Percentiles rank a stretch among this genome's conserved stretches.
Evolutionary conservation across 92 coral and sea anemone genomes (phyloP).

Genomic region (Pocillopora grandis): DNA sequence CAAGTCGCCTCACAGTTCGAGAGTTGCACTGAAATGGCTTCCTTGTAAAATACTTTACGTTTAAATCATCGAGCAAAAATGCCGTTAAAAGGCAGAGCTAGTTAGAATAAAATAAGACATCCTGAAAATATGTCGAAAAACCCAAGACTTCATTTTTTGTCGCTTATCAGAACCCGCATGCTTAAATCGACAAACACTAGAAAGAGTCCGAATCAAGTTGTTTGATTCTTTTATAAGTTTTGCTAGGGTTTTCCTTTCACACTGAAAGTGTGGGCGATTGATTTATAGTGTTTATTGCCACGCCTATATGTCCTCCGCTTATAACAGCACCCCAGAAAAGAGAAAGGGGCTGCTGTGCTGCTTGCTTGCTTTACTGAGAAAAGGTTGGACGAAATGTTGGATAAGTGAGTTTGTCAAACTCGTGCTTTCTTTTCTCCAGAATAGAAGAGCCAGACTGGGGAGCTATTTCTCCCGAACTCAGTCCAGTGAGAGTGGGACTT

Average conservation of each 20-base stretch:
- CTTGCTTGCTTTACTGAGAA: conserved; percentile 9
- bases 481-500: neutral
- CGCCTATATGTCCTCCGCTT: neutral
- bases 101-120: too few relatives aligned
- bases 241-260: neutral
- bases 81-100: too few relatives aligned
- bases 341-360: conserved; percentile 13
- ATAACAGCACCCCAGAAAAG: neutral
- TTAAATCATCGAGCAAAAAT: too few relatives aligned
- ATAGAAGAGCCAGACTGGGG: conserved; percentile 14
- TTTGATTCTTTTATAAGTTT: conserved; percentile 3
- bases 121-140: too few relatives aligned
- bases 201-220: neutral
- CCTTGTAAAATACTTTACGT: too few relatives aligned
- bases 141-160: too few relatives aligned
- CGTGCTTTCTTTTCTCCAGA: conserved; percentile 14
- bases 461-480: conserved; percentile 5
- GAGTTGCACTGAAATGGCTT: too few relatives aligned
- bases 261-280: conserved; percentile 2
- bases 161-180: too few relatives aligned
- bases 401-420: neutral
- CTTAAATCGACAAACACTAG: too few relatives aligned
- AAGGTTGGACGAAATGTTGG: neutral
- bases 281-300: neutral
- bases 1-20: too few relatives aligned